Evolutionary conservation across 1,140 invertebrate genomes (phyloP), one percentile per base, ranked within the genome.

Genomic region (Drosophila nikananu): DNA sequence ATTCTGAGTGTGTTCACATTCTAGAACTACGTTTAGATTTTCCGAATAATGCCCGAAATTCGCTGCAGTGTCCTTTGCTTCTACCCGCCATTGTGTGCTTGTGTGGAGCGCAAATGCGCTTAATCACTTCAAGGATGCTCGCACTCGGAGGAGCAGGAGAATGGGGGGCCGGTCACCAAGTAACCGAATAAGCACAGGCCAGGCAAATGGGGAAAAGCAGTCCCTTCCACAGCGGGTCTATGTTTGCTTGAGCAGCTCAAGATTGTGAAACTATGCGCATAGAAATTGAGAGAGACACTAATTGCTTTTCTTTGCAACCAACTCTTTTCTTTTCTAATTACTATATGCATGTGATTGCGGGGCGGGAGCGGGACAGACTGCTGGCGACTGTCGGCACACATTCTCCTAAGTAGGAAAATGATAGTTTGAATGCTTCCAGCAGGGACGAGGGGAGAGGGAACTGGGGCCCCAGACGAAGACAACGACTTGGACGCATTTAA

Each of bases 311-410:
- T 89, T 89, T 86, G 54, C 78, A 86, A 72, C 35, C 86, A 89
- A 89, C 86, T 89, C 86, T 91, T 89, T 89, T 89, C 86, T 86
- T 90, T 89, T 89, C 86, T 89, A 89, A 89, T 89, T 89, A 89
- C 86, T 91, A 61, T 79, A 83, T 87, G 76, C 83, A 82, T 76
- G 74, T 63, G 65, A 39, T 35, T 55, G 15, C 19, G 21, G 27
- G 3, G 23, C 3, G 23, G 27, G 21, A 21, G 21, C 51, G 49
- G 42, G 68, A 21, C 81, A 78, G 81, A 90, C 84, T 90, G 62
- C 64, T 89, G 86, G 84, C 84, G 84, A 89, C 84, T 90, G 84
- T 72, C 84, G 84, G 87, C 86, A 89, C 86, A 89, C 84, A 89
- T 89, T 89, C 77, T 77, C 73, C 81, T 89, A 89, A 89, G 86